These are phyloP conservation scores for Sebastes melanostomus DNA, from an alignment of 2,797 vertebrate species.

Conservation along the genomic window DNA sequence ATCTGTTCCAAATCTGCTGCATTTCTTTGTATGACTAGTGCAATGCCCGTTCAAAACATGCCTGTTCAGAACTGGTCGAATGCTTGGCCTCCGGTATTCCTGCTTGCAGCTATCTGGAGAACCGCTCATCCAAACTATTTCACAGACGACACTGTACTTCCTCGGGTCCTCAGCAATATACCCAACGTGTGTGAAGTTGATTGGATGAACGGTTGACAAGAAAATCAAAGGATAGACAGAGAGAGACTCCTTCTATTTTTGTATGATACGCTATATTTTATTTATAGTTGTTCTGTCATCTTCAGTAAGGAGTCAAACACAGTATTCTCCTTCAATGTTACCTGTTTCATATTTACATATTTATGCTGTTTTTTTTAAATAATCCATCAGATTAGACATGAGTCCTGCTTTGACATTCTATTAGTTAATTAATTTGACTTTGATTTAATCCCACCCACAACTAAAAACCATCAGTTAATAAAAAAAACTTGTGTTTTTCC, in stretches of 20 bases:
- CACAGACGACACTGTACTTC: too few relatives aligned
- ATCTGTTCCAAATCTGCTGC: not conserved
- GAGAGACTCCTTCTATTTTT: not conserved
- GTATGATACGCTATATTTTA: accelerated
- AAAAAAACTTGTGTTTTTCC: too few relatives aligned
- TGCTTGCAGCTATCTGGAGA: too few relatives aligned
- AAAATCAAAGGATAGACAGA: not conserved
- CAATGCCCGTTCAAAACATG: too few relatives aligned
- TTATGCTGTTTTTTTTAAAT: too few relatives aligned
- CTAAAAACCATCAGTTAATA: too few relatives aligned
- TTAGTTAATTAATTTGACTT: not conserved
- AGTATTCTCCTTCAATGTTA: not conserved
- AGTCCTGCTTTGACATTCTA: not conserved
- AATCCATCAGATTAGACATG: not conserved
- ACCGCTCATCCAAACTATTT: too few relatives aligned
- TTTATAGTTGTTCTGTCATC: not conserved
- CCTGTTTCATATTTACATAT: not conserved
- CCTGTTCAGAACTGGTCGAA: too few relatives aligned
- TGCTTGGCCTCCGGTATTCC: too few relatives aligned
- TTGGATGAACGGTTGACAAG: not conserved
- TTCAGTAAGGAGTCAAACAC: not conserved
- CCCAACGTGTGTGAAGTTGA: accelerated
- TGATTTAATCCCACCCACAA: not conserved
- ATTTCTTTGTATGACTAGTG: not conserved
- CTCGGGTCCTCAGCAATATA: not conserved